Base-by-base conservation (phyloP, 2,797 vertebrate species). In the Siniperca obscura region DNA sequence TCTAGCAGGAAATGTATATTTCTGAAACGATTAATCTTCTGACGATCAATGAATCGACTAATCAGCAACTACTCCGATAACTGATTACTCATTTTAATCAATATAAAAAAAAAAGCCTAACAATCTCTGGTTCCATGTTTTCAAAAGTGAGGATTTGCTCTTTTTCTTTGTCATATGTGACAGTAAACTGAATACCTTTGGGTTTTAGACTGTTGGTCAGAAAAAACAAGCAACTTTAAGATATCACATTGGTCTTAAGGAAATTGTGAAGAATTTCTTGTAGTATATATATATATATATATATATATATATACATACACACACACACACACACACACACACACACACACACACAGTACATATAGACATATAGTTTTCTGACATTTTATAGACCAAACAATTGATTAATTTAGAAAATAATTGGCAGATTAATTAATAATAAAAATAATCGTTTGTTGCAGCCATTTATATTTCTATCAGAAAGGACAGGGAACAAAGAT, bases 401-500 rank as follows among this genome's bases (percentile, higher is more conserved):
- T 27, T 21, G 10, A 52, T 19, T 10, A 7, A 30, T 44, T 22
- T 3, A 38, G 7, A 52, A 38, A 55, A 48, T 30, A 42, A 36
- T 44, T 1, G 2, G 13, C 34, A 42, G 2, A 46, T 55, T 12
- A 57, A 46, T 13, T 36, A 36, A 36, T 36, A 19, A 52, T n/a
- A 7, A 53, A 76, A 36, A 71, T 17, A 17, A 22, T 30, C 30
- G 12, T 59, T 78, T 48, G 22, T n/a, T 38, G 10, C 22, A 59
- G 50, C 1, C 16, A 14, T 22, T 19, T 16, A 30, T 3, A 38
- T 68, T 19, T 70, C 7, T 12, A 36, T 52, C 21, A 65, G 17
- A 81, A 66, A 78, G 5, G 14, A 82, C 9, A 76, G 61, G 21
- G 5, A 70, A 67, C 40, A 83, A 74, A 79, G 36, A 40, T 21